A percentile compares a stretch with the other conserved stretches of the same genome.
phyloP scores from a whole-genome alignment of 2,113 vertebrate genomes.

The Dascyllus trimaculatus region DNA sequence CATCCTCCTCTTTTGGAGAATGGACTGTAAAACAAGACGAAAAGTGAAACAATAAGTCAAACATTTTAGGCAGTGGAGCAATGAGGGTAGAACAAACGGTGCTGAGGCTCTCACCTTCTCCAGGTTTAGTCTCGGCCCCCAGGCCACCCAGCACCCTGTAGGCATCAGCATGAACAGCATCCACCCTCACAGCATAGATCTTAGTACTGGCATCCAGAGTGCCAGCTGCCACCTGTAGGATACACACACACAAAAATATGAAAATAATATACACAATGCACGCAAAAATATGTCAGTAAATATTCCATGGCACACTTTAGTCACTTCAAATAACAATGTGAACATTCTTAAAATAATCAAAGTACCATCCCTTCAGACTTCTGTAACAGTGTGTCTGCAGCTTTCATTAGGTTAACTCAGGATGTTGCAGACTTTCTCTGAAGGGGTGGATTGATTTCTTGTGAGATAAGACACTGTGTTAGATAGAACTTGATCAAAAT shows the following conservation, averaged over 20 bases:
- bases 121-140: slow-evolving; percentile 85
- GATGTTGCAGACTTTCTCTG: too few species aligned
- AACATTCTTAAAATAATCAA: too few species aligned
- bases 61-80: background rate
- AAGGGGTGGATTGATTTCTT: too few species aligned
- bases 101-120: slow-evolving; percentile 48
- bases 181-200: slow-evolving; percentile 95
- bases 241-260: background rate
- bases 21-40: slow-evolving; percentile 47
- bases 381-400: too few species aligned
- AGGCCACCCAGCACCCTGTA: slow-evolving; percentile 93
- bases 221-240: slow-evolving; percentile 90
- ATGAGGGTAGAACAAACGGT: background rate
- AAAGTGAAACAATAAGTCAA: background rate
- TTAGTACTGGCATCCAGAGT: slow-evolving; percentile 96
- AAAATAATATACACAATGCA: background rate
- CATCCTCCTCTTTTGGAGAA: slow-evolving; percentile 40
- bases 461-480: too few species aligned
- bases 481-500: too few species aligned
- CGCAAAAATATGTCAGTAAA: background rate
- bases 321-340: background rate
- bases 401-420: too few species aligned
- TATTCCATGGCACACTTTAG: background rate
- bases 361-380: too few species aligned
- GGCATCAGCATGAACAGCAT: slow-evolving; percentile 91